phyloP scores from a whole-genome alignment of 2,797 vertebrate genomes.

The Falco rusticolus region DNA sequence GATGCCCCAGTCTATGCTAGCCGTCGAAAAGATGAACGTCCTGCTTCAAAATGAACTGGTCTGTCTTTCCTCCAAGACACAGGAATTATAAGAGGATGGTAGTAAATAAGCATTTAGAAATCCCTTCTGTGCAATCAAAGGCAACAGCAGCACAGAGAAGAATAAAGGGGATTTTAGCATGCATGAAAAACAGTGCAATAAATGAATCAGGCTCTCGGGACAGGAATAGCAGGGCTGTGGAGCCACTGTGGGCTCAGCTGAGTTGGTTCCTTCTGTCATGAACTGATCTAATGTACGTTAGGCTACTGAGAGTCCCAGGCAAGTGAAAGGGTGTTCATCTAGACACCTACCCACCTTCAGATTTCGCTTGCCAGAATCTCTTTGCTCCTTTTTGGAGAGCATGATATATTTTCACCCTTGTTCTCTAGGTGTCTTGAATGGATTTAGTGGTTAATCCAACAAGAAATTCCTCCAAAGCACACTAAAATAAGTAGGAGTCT shows the following conservation, averaged over 20 bases:
- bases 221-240: not conserved
- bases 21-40: slow-evolving; percentile 24
- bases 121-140: slow-evolving; percentile 46
- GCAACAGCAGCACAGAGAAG: slow-evolving; percentile 8
- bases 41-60: slow-evolving; percentile 48
- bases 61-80: slow-evolving; percentile 21
- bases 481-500: not conserved
- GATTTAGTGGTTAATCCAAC: not conserved
- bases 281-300: not conserved
- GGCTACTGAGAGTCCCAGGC: not conserved
- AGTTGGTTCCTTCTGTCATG: not conserved
- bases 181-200: slow-evolving; percentile 27
- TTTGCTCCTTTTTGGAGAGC: not conserved
- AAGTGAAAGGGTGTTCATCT: not conserved
- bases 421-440: not conserved
- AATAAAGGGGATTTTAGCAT: slow-evolving; percentile 37
- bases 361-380: not conserved
- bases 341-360: not conserved
- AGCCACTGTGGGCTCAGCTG: not conserved
- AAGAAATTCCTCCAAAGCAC: not conserved
- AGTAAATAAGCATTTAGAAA: slow-evolving; percentile 63
- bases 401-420: not conserved
- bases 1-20: slow-evolving; percentile 25
- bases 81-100: slow-evolving; percentile 11
- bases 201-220: not conserved